Evolutionary conservation across 2,888 invertebrate genomes (phyloP).

Genomic region (Sclerodermus sp.): DNA sequence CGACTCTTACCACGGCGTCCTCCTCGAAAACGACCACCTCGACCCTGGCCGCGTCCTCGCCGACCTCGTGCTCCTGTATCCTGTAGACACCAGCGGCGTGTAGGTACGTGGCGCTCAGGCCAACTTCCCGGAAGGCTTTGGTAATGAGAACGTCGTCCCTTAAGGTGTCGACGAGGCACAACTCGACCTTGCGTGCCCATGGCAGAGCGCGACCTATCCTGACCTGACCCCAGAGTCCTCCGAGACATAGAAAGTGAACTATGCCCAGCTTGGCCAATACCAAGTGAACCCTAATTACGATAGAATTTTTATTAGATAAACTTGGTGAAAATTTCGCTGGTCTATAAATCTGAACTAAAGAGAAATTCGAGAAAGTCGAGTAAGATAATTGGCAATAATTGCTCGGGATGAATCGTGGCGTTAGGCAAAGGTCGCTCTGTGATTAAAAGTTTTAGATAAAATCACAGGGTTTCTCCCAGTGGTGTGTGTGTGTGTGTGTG

Average conservation of each 20-base stretch:
- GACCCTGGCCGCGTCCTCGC: conserved; percentile 48
- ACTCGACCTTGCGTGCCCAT: conserved; percentile 61
- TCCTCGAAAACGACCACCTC: conserved; percentile 61
- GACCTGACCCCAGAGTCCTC: conserved; percentile 63
- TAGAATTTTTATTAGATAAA: too few species aligned
- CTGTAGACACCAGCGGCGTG: conserved; percentile 60
- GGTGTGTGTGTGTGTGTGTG: too few species aligned
- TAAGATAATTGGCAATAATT: too few species aligned
- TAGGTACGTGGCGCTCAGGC: conserved; percentile 58
- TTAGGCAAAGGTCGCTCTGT: too few species aligned
- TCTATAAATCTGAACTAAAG: too few species aligned
- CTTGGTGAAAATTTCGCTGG: too few species aligned
- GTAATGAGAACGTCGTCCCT: conserved; percentile 59
- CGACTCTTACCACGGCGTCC: conserved; percentile 57
- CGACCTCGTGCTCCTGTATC: conserved; percentile 48
- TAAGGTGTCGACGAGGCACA: conserved; percentile 59
- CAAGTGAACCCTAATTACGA: conserved; percentile 47
- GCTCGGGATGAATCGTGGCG: too few species aligned
- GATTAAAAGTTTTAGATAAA: too few species aligned
- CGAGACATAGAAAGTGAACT: conserved; percentile 63
- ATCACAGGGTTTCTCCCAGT: too few species aligned
- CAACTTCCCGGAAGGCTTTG: conserved; percentile 58
- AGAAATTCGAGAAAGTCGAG: too few species aligned
- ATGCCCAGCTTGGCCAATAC: conserved; percentile 57
- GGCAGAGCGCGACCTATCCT: conserved; percentile 60